Evolutionary conservation across 2,113 vertebrate genomes (phyloP).

Genomic region (Pontoporia blainvillei): DNA sequence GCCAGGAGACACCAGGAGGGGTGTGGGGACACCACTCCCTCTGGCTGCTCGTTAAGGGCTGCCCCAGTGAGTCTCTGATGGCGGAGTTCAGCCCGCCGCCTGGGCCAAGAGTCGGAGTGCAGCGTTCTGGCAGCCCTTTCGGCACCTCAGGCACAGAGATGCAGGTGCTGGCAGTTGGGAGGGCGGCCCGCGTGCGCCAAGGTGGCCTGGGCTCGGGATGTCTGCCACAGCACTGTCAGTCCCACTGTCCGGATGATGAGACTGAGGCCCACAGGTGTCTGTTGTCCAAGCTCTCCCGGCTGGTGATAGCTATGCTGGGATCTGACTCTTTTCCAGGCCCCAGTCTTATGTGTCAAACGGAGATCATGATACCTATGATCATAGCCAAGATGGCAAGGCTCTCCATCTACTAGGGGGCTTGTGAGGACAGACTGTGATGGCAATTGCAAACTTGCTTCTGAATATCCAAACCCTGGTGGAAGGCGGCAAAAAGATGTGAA

Average conservation of each 20-base stretch:
- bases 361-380: neutral
- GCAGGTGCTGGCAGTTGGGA: neutral
- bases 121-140: neutral
- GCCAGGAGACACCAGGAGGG: neutral
- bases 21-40: fast-evolving
- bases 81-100: neutral
- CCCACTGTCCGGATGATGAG: neutral
- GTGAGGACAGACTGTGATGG: neutral
- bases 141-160: fast-evolving
- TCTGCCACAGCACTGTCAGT: fast-evolving
- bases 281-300: neutral
- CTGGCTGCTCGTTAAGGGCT: neutral
- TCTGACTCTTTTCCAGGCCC: neutral
- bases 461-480: neutral
- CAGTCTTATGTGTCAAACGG: neutral
- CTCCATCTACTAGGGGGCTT: neutral
- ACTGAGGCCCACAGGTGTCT: neutral
- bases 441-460: neutral
- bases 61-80: neutral
- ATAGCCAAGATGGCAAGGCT: neutral
- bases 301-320: neutral
- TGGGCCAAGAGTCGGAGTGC: neutral
- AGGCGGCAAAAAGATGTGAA: neutral
- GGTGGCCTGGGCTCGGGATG: fast-evolving
- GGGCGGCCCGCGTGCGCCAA: fast-evolving